Base-by-base conservation (phyloP, 2,888 invertebrate species). In the Cyclophora albipunctata region DNA sequence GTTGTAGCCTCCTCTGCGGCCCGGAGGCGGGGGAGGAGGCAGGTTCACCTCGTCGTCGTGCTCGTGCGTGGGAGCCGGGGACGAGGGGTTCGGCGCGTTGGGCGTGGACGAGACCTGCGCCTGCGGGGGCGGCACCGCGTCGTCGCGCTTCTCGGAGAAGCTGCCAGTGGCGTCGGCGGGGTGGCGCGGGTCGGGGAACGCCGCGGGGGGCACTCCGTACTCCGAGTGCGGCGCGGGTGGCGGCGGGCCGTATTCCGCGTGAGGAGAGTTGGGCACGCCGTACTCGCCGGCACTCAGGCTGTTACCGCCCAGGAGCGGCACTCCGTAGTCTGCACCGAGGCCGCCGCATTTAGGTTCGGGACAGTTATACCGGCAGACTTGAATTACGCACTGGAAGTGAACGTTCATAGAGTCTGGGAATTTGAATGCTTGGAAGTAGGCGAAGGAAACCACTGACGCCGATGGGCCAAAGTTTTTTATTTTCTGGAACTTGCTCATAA, bases 391-490 rank as follows among this genome's bases (percentile, higher is more conserved):
- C 80, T 97, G 97, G 94, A 97, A 97, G 91, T 97, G 97, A 3
- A 97, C 97, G 77, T 97, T 97, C 97, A 97, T 97, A 6, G 96
- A 96, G 78, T 97, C 97, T 2, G 97, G 97, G 92, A 97, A 97
- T 83, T 97, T 97, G 90, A 97, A 97, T 4, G 97, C 97, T 86
- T 97, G 97, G 94, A 97, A 97, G 86, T 97, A 96, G 7, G 97
- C 97, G 75, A 97, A 97, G 48, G 96, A 96, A 7, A 97, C 96
- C 3, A 97, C 97, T 0, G 96, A 96, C 3, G 97, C 97, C 34
- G 96, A 96, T 0, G 96, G 95, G 2, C 97, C 97, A 70, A 97
- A 97, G 90, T 97, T 97, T 89, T 97, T 97, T 62, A 97, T 96
- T 84, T 97, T 97, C 73, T 97, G 96, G 93, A 97, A 97, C 79